Percentiles rank a stretch among this genome's conserved stretches.
Evolutionary conservation across 2,888 invertebrate genomes (phyloP).

Genomic region (Harmothoe impar): DNA sequence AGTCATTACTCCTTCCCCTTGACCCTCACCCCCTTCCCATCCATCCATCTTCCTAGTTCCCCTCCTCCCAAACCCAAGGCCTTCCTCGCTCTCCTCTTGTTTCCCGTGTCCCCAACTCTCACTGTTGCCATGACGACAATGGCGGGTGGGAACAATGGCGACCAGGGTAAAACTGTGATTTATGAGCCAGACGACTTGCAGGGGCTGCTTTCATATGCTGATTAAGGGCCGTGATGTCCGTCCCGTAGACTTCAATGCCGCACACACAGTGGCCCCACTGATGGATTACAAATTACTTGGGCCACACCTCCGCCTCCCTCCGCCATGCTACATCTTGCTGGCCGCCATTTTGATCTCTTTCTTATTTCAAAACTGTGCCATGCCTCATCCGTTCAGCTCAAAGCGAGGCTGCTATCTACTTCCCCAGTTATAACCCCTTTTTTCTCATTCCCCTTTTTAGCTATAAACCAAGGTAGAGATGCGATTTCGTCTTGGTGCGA

Average conservation of each 20-base stretch:
- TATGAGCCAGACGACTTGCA: background rate
- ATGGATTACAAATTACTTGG: slow-evolving; percentile 33
- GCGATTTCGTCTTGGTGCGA: background rate
- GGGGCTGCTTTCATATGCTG: slow-evolving; percentile 34
- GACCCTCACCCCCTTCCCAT: too few species aligned
- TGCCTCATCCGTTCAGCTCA: background rate
- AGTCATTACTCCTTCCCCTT: too few species aligned
- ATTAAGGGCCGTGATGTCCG: background rate
- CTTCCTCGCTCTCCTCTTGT: too few species aligned
- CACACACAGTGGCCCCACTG: slow-evolving; percentile 15
- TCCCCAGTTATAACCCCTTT: background rate
- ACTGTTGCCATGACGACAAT: too few species aligned
- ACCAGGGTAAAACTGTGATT: slow-evolving; percentile 28
- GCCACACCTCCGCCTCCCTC: slow-evolving; percentile 1
- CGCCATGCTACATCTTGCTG: background rate
- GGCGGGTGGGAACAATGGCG: too few species aligned
- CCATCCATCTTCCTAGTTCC: too few species aligned
- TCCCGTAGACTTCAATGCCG: slow-evolving; percentile 7
- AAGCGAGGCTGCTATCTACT: background rate
- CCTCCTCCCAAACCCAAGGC: too few species aligned
- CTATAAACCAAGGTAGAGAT: background rate
- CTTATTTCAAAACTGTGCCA: background rate
- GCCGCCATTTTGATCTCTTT: slow-evolving; percentile 12
- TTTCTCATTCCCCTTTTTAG: background rate
- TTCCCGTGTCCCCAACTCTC: too few species aligned